A percentile compares a stretch with the other conserved stretches of the same genome.
Conservation (phyloP, 1,140 invertebrate species). For the Drosophila asahinai region DNA sequence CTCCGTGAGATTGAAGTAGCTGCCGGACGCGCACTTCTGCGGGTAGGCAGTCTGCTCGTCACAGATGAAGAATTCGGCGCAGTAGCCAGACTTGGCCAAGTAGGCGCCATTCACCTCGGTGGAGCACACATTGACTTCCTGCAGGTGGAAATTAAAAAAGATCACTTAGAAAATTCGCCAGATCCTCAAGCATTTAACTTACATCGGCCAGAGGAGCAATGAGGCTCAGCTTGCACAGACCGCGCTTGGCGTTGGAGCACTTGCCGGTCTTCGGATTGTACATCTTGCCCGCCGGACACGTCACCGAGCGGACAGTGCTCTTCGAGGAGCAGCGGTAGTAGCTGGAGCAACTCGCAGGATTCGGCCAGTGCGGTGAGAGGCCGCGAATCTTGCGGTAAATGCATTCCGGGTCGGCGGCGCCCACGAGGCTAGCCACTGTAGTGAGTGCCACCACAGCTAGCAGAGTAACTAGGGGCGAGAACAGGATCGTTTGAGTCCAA, state of each 20-base stretch:
- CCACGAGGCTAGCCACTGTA: slow-evolving; percentile 50
- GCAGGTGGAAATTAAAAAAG: neutral
- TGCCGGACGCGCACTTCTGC: slow-evolving; percentile 56
- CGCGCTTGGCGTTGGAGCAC: slow-evolving; percentile 52
- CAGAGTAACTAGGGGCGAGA: slow-evolving; percentile 56
- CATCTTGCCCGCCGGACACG: slow-evolving; percentile 64
- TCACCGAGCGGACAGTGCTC: slow-evolving; percentile 52
- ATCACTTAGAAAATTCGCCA: too few species aligned
- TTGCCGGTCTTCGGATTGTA: slow-evolving; percentile 73
- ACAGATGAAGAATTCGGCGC: slow-evolving; percentile 67
- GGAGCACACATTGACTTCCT: slow-evolving; percentile 58
- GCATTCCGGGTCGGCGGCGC: slow-evolving; percentile 77
- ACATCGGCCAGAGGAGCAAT: slow-evolving; percentile 53
- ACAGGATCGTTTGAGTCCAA: neutral
- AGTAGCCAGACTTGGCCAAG: slow-evolving; percentile 48
- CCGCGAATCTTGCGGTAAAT: slow-evolving; percentile 69
- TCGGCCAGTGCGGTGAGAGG: slow-evolving; percentile 69
- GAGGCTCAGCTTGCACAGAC: slow-evolving; percentile 67
- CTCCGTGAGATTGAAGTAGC: slow-evolving; percentile 47
- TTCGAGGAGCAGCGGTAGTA: slow-evolving; percentile 75
- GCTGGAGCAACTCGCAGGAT: slow-evolving; percentile 63
- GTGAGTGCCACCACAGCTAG: slow-evolving; percentile 70
- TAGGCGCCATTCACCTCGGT: slow-evolving; percentile 60
- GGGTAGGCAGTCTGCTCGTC: slow-evolving; percentile 63
- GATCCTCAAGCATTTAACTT: neutral